Evolutionary conservation across 2,888 invertebrate genomes (phyloP).

Genomic region (Synergus gifuensis): DNA sequence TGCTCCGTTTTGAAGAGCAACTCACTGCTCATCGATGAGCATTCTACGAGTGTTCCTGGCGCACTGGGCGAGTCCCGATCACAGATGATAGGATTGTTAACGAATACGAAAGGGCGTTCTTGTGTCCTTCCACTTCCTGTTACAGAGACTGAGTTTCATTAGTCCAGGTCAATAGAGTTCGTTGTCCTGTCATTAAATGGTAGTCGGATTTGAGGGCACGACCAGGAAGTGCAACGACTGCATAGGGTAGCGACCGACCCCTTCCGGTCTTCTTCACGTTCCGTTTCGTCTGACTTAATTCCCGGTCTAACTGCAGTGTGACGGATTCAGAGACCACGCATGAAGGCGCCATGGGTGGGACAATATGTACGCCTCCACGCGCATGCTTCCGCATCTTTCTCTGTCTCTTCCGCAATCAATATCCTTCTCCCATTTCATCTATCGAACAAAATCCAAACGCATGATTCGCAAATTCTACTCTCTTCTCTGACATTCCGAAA

Average conservation of each 20-base stretch:
- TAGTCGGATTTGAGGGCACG: constrained; percentile 11
- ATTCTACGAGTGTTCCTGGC: neutral
- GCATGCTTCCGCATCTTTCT: constrained; percentile 46
- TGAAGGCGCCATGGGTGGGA: constrained; percentile 79
- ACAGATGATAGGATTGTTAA: neutral
- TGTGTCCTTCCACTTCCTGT: constrained; percentile 9
- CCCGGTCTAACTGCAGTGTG: constrained; percentile 53
- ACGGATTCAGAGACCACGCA: constrained; percentile 72
- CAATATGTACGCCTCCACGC: constrained; percentile 74
- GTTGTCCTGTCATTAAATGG: constrained; percentile 27
- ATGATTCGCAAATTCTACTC: constrained; percentile 14
- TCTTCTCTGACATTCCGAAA: neutral
- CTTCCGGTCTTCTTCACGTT: constrained; percentile 19
- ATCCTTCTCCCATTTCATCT: constrained; percentile 60
- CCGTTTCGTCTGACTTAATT: constrained; percentile 34
- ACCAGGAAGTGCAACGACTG: constrained; percentile 21
- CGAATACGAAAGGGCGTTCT: constrained; percentile 24
- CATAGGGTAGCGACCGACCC: constrained; percentile 19
- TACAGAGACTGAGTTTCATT: constrained; percentile 18
- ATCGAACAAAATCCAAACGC: constrained; percentile 35
- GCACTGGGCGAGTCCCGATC: constrained; percentile 31
- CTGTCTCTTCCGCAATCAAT: constrained; percentile 66
- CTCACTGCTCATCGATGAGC: constrained; percentile 4
- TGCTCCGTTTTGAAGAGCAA: neutral
- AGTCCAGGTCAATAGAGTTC: neutral